Evolutionary conservation across 2,113 vertebrate species (phyloP), one percentile per base, ranked within the genome.

Genomic region (Panthera tigris): DNA sequence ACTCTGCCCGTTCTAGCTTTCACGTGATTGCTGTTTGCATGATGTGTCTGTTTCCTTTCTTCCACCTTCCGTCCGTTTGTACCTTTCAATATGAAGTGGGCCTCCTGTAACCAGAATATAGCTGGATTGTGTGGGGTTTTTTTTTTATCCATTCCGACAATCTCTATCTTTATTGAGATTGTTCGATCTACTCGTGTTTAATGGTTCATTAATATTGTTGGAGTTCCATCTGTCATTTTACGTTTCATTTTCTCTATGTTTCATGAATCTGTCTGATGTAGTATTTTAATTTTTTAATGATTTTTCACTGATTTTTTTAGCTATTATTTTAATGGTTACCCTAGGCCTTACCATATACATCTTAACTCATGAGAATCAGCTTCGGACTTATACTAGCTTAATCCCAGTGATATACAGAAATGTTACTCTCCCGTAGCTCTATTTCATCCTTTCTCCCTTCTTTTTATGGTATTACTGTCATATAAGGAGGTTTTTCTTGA

Each of bases 271-370:
- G 91, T 94, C 52, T 61, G 83, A 52, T 29, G 8, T 29, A 57
- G 33, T 23, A 50, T 79, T 89, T 81, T 61, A 18, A 94, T 90
- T 66, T 94, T 36, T 61, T 39, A 89, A 73, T 45, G 33, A 79
- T 19, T 91, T 79, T 78, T 61, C 29, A 57, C 31, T 33, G 23
- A 27, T 41, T 52, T 92, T 92, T 80, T 73, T 27, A 36, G 21
- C 23, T 57, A 18, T 57, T n/a, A 23, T 41, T 94, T 90, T 85
- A 50, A 21, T 3, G 18, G 13, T 41, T 93, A 4, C 41, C 23
- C 45, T 69, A 78, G 14, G 29, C 45, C 66, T 69, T 74, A 41
- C 4, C 14, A 15, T 15, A 73, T 19, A 50, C 13, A 45, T 7
- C 50, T 65, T 63, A 85, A 81, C 57, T n/a, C 12, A 5, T 29